A percentile compares a stretch with the other conserved stretches of the same genome.
These are phyloP conservation scores for Antigone vipio DNA, from an alignment of 2,113 vertebrate genomes.

Conservation along the genomic window DNA sequence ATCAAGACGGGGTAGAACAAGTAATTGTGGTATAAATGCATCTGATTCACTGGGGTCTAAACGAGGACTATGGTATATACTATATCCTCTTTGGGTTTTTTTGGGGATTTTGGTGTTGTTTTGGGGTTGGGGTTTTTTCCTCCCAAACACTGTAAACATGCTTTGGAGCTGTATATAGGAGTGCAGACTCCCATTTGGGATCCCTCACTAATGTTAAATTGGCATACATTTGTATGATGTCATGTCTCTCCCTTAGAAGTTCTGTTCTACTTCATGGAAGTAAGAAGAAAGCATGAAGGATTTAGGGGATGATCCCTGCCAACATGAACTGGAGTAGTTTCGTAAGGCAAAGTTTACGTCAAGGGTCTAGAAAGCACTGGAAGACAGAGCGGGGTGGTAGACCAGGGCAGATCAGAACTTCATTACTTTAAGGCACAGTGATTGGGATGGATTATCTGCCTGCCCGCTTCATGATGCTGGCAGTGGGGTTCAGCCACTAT, in stretches of 20 bases:
- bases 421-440: not conserved
- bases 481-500: not conserved
- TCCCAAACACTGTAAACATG: not conserved
- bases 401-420: not conserved
- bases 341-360: not conserved
- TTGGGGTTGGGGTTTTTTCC: too few species aligned
- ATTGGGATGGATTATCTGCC: not conserved
- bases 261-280: not conserved
- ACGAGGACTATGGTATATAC: fast-evolving
- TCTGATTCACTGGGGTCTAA: not conserved
- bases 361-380: not conserved
- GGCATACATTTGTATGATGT: not conserved
- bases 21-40: not conserved
- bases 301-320: not conserved
- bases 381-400: not conserved
- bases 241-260: not conserved
- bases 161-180: not conserved
- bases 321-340: not conserved
- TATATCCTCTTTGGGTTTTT: not conserved
- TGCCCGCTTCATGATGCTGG: not conserved
- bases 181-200: not conserved
- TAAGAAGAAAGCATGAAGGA: not conserved
- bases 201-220: not conserved
- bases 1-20: not conserved
- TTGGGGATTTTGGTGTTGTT: fast-evolving